Base-by-base conservation (phyloP, 2,797 vertebrate species). In the Mormyrus proboscirostris region DNA sequence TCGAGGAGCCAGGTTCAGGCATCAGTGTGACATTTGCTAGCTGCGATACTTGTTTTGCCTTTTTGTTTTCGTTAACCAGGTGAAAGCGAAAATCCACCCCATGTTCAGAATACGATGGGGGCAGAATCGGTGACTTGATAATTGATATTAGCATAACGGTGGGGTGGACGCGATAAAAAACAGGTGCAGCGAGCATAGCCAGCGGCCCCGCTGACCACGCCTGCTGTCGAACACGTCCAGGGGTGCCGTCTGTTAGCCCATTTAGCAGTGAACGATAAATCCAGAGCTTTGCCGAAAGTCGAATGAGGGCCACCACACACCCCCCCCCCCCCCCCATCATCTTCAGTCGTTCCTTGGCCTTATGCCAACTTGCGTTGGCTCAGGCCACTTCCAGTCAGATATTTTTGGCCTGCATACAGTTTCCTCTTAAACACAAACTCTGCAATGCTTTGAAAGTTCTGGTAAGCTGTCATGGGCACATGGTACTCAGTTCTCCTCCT, bases 371-470 rank as follows among this genome's bases (percentile, higher is more conserved):
- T 88, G 83, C 83, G n/a, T 41, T 89, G 62, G 62, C 88, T 90
- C 90, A 25, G 38, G 4, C 85, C 41, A 83, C 87, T 89, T 90
- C 83, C 88, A 89, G 90, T 87, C 79, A 87, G 88, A 89, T 90
- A 53, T 90, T 90, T 86, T 90, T 89, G 88, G 83, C 57, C 50
- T 38, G 59, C 7, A 7, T 87, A n/a, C 47, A 51, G 59, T 89
- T 90, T 85, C 62, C 82, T 85, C 69, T 55, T 4, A 73, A 89
- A 89, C 84, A 89, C 16, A 53, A 89, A 87, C 8, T 10, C 57
- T 85, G 65, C 88, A 49, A 16, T 33, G 83, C 84, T 89, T 86
- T 86, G 82, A 90, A 88, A 57, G 76, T 90, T 90, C 50, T 79
- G 44, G 88, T 89, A 88, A 59, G 57, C 62, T 76, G 89, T 88